Evolutionary conservation across 2,888 invertebrate genomes (phyloP), one percentile per base, ranked within the genome.

Genomic region (Auanema sp.): DNA sequence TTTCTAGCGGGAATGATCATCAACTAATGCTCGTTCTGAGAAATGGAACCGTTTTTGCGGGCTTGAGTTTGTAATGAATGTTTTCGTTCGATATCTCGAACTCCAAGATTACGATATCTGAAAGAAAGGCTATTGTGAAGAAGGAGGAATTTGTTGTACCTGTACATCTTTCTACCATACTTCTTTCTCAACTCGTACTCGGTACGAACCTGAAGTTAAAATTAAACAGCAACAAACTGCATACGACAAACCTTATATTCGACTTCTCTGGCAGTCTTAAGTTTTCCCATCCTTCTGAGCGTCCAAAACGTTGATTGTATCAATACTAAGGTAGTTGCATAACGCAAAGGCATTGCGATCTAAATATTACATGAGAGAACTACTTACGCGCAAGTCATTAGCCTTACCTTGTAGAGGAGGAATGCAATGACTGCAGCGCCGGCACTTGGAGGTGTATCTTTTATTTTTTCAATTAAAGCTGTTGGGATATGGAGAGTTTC

Each of bases 401-500:
- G 21, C 25, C 12, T 41, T 12, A 97, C 87, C 87, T 98, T 98
- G 85, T 96, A 98, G 77, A 95, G 88, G 49, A 93, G 90, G 85
- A 93, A 92, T 0, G 94, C 89, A 43, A 95, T 87, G 10, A 96
- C 96, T 83, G 92, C 86, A 84, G 92, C 90, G 12, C 97, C 96
- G 84, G 93, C 91, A 76, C 69, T 61, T 12, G 71, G 69, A 2
- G 83, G 80, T n/a, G 74, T 72, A 41, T 72, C 75, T 25, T 70
- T 62, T 10, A 96, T 85, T 60, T 91, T 90, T 59, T 89, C 88
- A 60, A 92, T 87, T 52, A 94, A 87, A 67, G 85, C 88, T 76
- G 95, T 93, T 85, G 90, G 91, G 5, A 93, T 85, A 73, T 91
- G 90, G 69, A 92, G 79, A 23, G 88, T 87, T 85, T 93, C 90